Conservation (phyloP, 1,140 invertebrate genomes). For the Drosophila setifemur region DNA sequence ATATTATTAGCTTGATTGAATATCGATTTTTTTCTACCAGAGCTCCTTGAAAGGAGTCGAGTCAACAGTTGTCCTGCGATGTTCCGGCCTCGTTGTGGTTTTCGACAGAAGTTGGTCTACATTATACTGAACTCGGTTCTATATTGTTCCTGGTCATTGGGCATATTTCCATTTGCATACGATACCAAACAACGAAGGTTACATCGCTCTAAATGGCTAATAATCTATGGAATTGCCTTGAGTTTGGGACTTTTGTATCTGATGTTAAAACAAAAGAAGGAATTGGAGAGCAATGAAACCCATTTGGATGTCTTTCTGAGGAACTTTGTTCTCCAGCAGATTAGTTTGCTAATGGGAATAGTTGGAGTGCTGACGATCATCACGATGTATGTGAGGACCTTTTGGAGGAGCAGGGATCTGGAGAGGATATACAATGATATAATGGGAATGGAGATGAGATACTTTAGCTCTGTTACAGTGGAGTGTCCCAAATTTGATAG, state of each 20-base stretch:
- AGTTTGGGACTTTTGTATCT: conserved; percentile 6
- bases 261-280: not conserved
- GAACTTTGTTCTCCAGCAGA: too few relatives aligned
- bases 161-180: conserved; percentile 50
- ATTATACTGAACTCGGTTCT: conserved; percentile 19
- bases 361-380: too few relatives aligned
- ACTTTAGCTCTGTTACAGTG: not conserved
- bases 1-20: too few relatives aligned
- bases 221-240: conserved; percentile 37
- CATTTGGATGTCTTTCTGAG: too few relatives aligned
- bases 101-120: conserved; percentile 23
- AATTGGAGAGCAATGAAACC: too few relatives aligned
- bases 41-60: too few relatives aligned
- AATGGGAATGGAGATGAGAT: not conserved
- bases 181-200: not conserved
- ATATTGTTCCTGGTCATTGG: conserved; percentile 36
- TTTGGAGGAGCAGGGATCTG: not conserved
- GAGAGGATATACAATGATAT: not conserved
- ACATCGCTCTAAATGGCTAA: conserved; percentile 24
- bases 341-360: too few relatives aligned
- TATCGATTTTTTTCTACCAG: too few relatives aligned
- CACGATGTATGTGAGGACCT: not conserved
- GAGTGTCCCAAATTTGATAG: not conserved
- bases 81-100: conserved; percentile 27
- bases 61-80: conserved; percentile 9